phyloP scores from a whole-genome alignment of 2,888 invertebrate genomes.

The Aleiodes testaceus region DNA sequence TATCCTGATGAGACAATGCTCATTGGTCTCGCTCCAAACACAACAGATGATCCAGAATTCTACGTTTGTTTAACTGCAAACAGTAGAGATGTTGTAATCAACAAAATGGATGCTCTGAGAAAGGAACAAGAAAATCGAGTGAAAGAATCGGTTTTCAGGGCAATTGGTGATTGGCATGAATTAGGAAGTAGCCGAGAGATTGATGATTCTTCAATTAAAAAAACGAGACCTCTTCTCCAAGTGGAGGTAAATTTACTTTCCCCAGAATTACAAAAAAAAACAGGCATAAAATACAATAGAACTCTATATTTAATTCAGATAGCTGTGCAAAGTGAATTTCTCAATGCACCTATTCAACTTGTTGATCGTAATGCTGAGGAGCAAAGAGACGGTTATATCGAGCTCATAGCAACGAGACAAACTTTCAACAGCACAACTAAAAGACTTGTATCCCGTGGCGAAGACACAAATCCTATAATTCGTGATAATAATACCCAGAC shows the following conservation, averaged over 20 bases:
- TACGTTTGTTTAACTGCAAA: conserved; percentile 79
- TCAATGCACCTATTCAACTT: conserved; percentile 72
- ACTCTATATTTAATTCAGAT: conserved; percentile 4
- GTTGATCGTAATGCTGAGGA: conserved; percentile 75
- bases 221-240: conserved; percentile 77
- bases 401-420: conserved; percentile 76
- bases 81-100: conserved; percentile 74
- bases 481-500: conserved; percentile 79
- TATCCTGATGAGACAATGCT: conserved; percentile 72
- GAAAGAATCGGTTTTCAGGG: conserved; percentile 76
- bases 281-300: not conserved
- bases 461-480: conserved; percentile 76
- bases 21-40: conserved; percentile 81
- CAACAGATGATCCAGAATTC: conserved; percentile 79
- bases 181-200: conserved; percentile 81
- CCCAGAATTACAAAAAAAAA: too few species aligned
- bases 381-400: conserved; percentile 81
- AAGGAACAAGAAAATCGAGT: conserved; percentile 62
- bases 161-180: conserved; percentile 76
- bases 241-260: conserved; percentile 75
- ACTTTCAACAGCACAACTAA: conserved; percentile 76
- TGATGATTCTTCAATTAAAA: conserved; percentile 74
- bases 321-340: conserved; percentile 45
- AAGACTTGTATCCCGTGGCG: conserved; percentile 75
- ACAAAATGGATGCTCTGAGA: conserved; percentile 59